Base-by-base conservation (phyloP, 2,113 vertebrate genomes). In the Oryctolagus cuniculus region DNA sequence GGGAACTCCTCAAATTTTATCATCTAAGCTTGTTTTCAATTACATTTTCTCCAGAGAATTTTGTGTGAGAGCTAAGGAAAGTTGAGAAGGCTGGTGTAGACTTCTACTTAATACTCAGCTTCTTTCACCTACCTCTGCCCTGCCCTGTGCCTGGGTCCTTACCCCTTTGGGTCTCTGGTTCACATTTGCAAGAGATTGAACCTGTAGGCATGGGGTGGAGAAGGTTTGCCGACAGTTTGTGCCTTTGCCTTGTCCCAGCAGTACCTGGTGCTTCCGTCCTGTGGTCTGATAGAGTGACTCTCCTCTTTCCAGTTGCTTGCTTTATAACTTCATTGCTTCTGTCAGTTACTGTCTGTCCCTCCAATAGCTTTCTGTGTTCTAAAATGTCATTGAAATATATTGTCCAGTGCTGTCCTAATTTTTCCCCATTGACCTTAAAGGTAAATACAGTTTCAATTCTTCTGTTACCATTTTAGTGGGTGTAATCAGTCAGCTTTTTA, bases 361-460 rank as follows among this genome's bases (percentile, higher is more conserved):
- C 25, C 29, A 4, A 95, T 53, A 93, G 64, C 15, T 4, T 82
- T 86, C 61, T 24, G 31, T 9, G 2, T 88, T 74, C 36, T 93
- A 73, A 84, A 83, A 61, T 78, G 51, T 90, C 21, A 67, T 31
- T 79, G 64, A 61, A 93, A 73, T 74, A 38, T 53, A 44, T 83
- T 82, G 22, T 61, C 31, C 10, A 22, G 31, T 72, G 19, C 34
- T 86, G 7, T 70, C 55, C 53, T 19, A 22, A 19, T 67, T 29
- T 53, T 64, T 92, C 58, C 77, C 29, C 80, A 44, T 66, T 95
- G 17, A 67, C 22, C 10, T 88, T 74, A 91, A 89, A 93, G 29
- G 61, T 75, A 58, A 91, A 77, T 91, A 61, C n/a, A 29, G 38
- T 83, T 93, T 87, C 82, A 86, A 69, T 87, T 80, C 19, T 80